Base-by-base conservation (phyloP, 2,113 vertebrate genomes). In the Butastur rufipennis region DNA sequence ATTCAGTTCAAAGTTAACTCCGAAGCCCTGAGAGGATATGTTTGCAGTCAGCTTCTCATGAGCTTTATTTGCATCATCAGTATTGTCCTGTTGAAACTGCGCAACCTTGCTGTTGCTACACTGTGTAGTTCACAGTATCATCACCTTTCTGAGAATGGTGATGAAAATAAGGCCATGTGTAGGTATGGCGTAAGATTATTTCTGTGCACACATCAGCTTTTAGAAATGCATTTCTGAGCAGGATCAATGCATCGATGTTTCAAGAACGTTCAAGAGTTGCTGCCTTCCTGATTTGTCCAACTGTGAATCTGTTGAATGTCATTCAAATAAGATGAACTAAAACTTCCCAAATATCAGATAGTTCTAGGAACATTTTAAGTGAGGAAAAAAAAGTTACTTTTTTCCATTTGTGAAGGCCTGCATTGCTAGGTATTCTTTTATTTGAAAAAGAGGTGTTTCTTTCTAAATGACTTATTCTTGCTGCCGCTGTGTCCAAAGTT, bases 151-250 rank as follows among this genome's bases (percentile, higher is more conserved):
- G 67, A 63, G 61, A 43, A 56, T 6, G 31, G n/a, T 48, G 32
- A 26, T 67, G 53, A 47, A 52, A 86, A 56, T 23, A 32, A 82
- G 40, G 34, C 78, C 26, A 2, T 45, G 29, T 34, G 29, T 73
- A 36, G 16, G 16, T 29, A 13, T 13, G 34, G 89, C 66, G 8
- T 10, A 93, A 77, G 77, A 92, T 45, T 79, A 55, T 38, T 81
- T 48, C 40, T 66, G 47, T n/a, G 52, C 14, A 26, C 32, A 42
- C 16, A 13, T 77, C 80, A 88, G 83, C 91, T 96, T 96, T 95
- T 90, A 96, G 92, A 75, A 95, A 86, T 95, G 93, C 86, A 58
- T 95, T 97, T 96, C 84, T 85, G 94, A 96, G 86, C 86, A 80
- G 59, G 36, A 86, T 95, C 47, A 58, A 86, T 16, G 47, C 93